Evolutionary conservation across 2,888 invertebrate species (phyloP).

Genomic region (Automeris io): DNA sequence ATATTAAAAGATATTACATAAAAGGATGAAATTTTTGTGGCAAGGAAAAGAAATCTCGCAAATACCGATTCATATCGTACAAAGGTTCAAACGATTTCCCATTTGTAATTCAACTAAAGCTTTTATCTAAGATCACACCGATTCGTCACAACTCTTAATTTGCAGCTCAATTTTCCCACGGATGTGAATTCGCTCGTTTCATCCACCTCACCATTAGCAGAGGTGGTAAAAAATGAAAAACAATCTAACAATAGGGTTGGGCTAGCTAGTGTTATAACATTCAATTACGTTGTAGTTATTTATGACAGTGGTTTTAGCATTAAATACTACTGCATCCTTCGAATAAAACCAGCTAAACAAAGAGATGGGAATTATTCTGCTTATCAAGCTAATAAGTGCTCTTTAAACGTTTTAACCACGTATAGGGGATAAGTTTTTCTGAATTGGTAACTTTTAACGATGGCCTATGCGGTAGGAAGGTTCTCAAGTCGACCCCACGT

Average conservation of each 20-base stretch:
- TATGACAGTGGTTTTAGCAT: too few relatives aligned
- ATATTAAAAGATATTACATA: background rate
- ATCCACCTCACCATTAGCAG: conserved; percentile 14
- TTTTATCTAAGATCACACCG: conserved; percentile 41
- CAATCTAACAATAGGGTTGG: conserved; percentile 14
- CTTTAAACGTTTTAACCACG: too few relatives aligned
- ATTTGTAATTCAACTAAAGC: background rate
- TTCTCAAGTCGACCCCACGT: too few relatives aligned
- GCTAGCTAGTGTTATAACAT: conserved; percentile 6
- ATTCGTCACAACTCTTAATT: conserved; percentile 47
- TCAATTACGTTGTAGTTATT: background rate
- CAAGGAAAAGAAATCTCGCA: conserved; percentile 32
- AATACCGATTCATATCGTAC: conserved; percentile 32
- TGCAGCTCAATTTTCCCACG: conserved; percentile 46
- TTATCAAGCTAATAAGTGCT: too few relatives aligned
- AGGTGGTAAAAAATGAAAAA: conserved; percentile 10
- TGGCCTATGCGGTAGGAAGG: too few relatives aligned
- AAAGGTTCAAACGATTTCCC: conserved; percentile 16
- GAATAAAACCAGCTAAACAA: too few relatives aligned
- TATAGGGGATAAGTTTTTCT: too few relatives aligned
- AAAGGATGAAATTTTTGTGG: conserved; percentile 3
- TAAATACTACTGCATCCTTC: too few relatives aligned
- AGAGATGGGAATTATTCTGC: too few relatives aligned
- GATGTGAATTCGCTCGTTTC: conserved; percentile 29
- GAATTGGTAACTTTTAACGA: too few relatives aligned